Conservation (phyloP, 2,888 invertebrate genomes). For the Autographa pulchrina region DNA sequence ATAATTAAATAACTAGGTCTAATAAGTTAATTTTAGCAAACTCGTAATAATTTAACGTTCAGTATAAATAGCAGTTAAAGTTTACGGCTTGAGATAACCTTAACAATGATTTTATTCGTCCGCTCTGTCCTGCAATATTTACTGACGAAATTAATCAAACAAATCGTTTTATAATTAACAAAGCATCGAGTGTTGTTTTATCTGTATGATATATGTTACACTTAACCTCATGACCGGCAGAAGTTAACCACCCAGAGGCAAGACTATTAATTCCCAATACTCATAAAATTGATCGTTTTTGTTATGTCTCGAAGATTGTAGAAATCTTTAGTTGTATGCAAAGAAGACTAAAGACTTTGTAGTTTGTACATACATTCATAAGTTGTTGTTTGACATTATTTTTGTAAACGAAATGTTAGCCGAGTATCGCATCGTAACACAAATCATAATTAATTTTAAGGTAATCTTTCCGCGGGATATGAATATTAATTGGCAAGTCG, state of each 20-base stretch:
- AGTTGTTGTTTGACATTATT: no score
- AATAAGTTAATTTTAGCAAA: not conserved
- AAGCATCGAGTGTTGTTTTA: slow-evolving; percentile 3
- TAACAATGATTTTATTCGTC: slow-evolving; percentile 4
- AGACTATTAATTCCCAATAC: slow-evolving; percentile 40
- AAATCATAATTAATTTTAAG: no score
- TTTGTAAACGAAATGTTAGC: no score
- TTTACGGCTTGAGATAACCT: not conserved
- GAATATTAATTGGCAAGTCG: no score
- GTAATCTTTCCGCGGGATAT: no score
- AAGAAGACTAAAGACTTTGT: no score
- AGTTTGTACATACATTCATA: no score
- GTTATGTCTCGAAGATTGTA: not conserved
- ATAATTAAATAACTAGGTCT: not conserved
- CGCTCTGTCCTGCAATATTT: not conserved
- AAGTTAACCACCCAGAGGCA: slow-evolving; percentile 49
- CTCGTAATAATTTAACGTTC: not conserved
- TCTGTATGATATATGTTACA: slow-evolving; percentile 3
- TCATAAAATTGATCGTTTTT: not conserved
- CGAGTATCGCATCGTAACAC: no score
- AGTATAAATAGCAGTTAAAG: slow-evolving; percentile 1
- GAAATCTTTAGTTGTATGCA: no score
- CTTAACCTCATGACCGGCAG: slow-evolving; percentile 3
- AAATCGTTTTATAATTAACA: slow-evolving; percentile 5
- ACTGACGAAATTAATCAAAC: not conserved